Base-by-base conservation (phyloP, 1,140 invertebrate genomes). In the Lepeophtheirus salmonis region DNA sequence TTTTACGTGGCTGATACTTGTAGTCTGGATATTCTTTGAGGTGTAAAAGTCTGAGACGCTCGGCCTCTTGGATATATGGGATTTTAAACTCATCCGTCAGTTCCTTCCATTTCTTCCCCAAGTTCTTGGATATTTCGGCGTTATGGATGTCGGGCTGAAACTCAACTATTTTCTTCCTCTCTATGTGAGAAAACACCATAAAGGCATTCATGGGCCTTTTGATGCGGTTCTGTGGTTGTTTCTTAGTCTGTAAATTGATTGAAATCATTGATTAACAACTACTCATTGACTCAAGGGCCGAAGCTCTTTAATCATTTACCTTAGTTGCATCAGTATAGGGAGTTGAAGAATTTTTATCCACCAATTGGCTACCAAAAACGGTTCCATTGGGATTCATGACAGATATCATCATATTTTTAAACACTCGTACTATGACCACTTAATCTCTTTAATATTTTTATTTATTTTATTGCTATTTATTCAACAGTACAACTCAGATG, bases 11-110 rank as follows among this genome's bases (percentile, higher is more conserved):
- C 65, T 87, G 75, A 74, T 97, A 97, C 69, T 97, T 97, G 77
- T 97, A 97, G 70, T 95, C 87, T 0, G 92, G 92, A 70, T 95
- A 96, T 69, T 97, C 89, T 69, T 86, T 80, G 78, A 88, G 82
- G 71, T 97, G 92, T 25, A 96, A 73, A 65, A 89, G 78, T 26
- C 91, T 74, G 0, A 97, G 77, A 55, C 85, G 76, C 67, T 91
- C 91, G 0, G 94, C 91, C 69, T 96, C 90, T 21, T 89, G 83
- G 62, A 94, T 87, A 71, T 86, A 97, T 0, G 91, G 90, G 65
- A 84, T 80, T 63, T 86, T 79, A 66, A 90, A 83, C 14, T 80
- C 79, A n/a, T 94, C 89, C 62, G 80, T 77, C 50, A 97, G 75
- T 20, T 78, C 77, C 70, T 90, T 91, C 91, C 92, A 97, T 20